Base-by-base conservation (phyloP, 1,140 invertebrate genomes). In the Akabosia matsudoensis region DNA sequence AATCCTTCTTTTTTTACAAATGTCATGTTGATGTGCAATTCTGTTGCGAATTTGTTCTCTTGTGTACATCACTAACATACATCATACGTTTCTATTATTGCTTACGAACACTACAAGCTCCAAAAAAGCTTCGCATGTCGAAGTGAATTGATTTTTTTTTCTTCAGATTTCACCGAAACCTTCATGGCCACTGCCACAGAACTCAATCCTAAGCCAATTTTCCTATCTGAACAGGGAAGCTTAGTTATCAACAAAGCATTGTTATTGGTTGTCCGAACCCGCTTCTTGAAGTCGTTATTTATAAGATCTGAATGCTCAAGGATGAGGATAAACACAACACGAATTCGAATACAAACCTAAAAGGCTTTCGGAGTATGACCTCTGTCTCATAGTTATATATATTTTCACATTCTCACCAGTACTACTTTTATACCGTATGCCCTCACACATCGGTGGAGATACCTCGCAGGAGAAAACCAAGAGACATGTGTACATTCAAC, bases 231-330 rank as follows among this genome's bases (percentile, higher is more conserved):
- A 45, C 37, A 45, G 18, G 37, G 18, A 10, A 45, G 54, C 13
- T 61, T 16, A 16, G 24, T 22, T 24, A 10, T 14, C 13, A 10
- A n/a, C 7, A 13, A 61, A 22, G 13, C 24, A 61, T 16, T 61
- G 14, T 22, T 61, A 61, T 24, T 61, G 7, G 4, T 22, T 28
- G 24, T 67, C 24, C 61, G 10, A 22, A 61, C 26, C 4, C 3
- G 22, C 4, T 61, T 13, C 61, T 56, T 56, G 22, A 56, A 3
- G 54, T 4, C 24, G 54, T 56, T 56, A 56, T 56, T 56, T 56
- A 56, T 56, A 13, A 56, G 54, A 56, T 56, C 13, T 56, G 54
- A 67, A 67, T 67, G 61, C 30, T 67, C 30, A 67, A 28, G 30
- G 30, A 45, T 45, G 37, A 67, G 61, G 13, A 67, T n/a, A 67